Base-by-base conservation (phyloP, 1,140 invertebrate genomes). In the Lerema accius region DNA sequence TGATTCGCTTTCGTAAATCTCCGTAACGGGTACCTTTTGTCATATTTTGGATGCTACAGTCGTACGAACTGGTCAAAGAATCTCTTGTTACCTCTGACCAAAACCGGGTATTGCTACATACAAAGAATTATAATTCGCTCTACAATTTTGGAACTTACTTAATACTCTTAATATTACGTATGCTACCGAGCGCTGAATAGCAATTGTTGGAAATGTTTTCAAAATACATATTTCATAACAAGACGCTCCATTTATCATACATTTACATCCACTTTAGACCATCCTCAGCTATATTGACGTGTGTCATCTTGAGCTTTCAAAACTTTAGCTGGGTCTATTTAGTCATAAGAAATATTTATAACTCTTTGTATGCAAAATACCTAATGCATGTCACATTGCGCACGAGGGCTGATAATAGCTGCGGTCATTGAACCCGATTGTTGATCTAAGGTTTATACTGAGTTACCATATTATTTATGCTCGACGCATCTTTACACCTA, bases 351-450 rank as follows among this genome's bases (percentile, higher is more conserved):
- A 85, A 86, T 86, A 86, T 89, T 89, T 89, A 89, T 89, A 86
- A 81, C 73, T 78, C 86, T 89, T 89, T 89, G 86, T 89, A 89
- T 89, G 86, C 83, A 86, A 89, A 89, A 79, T 73, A 76, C 65
- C 68, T 78, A 77, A 80, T 80, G 75, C 80, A 82, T 78, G 76
- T 76, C 70, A 67, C 55, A 32, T 32, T 71, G 61, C 62, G 58
- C 50, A 71, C 28, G 61, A 68, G 76, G 74, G 73, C 68, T 75
- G 45, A 78, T 76, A 78, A 71, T 71, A 64, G 68, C 56, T 53
- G 64, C 62, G 51, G 40, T 50, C 42, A 50, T 60, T 53, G 65
- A 76, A 4, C 71, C 59, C 71, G 68, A 86, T 76, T 80, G 63
- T 80, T 71, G 69, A 79, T 80, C 78, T 82, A 78, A 32, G 49